Base-by-base conservation (phyloP, 2,113 vertebrate genomes). In the Arizona elegans region DNA sequence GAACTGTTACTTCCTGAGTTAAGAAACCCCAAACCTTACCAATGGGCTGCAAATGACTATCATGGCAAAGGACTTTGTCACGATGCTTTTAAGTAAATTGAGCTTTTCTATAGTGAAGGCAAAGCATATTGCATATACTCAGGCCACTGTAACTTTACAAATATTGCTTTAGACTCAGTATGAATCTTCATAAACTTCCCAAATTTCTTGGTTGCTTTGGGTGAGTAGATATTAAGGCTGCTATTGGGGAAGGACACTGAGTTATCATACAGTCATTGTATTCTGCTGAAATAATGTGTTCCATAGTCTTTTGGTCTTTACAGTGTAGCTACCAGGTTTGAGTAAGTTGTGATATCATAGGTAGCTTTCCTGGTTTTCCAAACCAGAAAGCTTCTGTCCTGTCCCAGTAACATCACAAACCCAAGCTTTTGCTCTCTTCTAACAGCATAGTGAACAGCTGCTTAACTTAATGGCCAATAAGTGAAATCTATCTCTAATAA, bases 401-500 rank as follows among this genome's bases (percentile, higher is more conserved):
- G 23, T 29, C 75, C 89, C 50, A 26, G 56, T 86, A 93, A 53
- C 55, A 86, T 86, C n/a, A 38, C 29, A 87, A 54, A 24, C 38
- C 47, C 86, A n/a, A 56, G 47, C 75, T 90, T 81, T 24, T 93
- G 86, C 43, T 62, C 56, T 90, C 23, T 93, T 93, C 89, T 85
- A 93, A 81, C 81, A 93, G 56, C 81, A 90, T 93, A 93, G 90
- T 87, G 89, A 93, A 93, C 92, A 93, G 92, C 89, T 93, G 92
- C 87, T 93, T 93, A 93, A 87, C 89, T 90, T 93, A 93, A 93
- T 93, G 92, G 81, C 89, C 89, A 93, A 93, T 87, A 93, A 65
- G 81, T 93, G 92, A 90, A 90, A 89, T 87, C 92, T 93, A 86
- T 93, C 81, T 93, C 81, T 90, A 65, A 56, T 90, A 93, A 90